Percentiles rank a stretch among this genome's conserved stretches.
Evolutionary conservation across 64 coral and sea anemone genomes (phyloP).

Genomic region (Hydrozoanthus tunicans): DNA sequence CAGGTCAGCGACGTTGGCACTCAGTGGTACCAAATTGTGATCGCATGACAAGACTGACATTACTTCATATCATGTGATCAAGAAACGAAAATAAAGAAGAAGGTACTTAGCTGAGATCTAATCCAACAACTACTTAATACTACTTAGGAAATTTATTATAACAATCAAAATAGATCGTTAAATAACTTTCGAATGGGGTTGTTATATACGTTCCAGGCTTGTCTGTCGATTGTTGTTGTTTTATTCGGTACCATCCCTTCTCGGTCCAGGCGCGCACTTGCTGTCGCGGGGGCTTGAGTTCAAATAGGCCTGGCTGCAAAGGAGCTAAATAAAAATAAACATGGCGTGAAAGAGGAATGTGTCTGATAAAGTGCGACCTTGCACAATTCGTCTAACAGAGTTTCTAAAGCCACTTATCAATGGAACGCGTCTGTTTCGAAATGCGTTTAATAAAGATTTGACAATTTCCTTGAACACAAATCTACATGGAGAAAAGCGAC

Average conservation of each 20-base stretch:
- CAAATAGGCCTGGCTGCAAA: constrained; percentile 5
- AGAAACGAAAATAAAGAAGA: too few relatives aligned
- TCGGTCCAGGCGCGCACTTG: background rate
- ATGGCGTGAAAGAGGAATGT: background rate
- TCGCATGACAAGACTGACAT: too few relatives aligned
- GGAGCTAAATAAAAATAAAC: constrained; percentile 32
- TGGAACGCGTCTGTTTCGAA: background rate
- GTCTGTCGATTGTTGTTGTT: background rate
- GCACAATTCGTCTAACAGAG: background rate
- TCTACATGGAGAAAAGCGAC: constrained; percentile 2
- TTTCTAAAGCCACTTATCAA: background rate
- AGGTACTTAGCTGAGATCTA: too few relatives aligned
- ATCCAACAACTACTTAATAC: too few relatives aligned
- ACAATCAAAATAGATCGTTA: too few relatives aligned
- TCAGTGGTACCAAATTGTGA: too few relatives aligned
- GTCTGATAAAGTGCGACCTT: background rate
- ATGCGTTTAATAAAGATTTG: background rate
- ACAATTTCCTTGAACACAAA: background rate
- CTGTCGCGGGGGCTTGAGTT: background rate
- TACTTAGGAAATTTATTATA: too few relatives aligned
- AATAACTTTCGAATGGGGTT: too few relatives aligned
- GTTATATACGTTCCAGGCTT: background rate
- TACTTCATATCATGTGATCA: too few relatives aligned
- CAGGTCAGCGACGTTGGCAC: too few relatives aligned
- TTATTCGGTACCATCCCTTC: background rate